A percentile compares a stretch with the other conserved stretches of the same genome.
Evolutionary conservation across 2,113 vertebrate species (phyloP).

Genomic region (Delphinus delphis): DNA sequence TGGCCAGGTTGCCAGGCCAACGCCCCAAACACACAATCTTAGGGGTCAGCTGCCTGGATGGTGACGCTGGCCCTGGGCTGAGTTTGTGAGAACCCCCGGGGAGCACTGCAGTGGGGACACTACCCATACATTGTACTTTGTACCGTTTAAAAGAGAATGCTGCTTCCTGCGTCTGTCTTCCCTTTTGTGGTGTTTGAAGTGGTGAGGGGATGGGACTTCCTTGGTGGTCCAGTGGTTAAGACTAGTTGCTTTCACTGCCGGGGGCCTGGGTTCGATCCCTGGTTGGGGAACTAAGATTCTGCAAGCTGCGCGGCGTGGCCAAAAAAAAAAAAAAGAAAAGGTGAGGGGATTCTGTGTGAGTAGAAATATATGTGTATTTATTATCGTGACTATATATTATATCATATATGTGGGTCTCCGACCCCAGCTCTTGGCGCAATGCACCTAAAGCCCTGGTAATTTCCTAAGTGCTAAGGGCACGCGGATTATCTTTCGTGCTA

Average conservation of each 20-base stretch:
- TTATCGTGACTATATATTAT: neutral
- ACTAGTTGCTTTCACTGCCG: neutral
- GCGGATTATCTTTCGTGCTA: neutral
- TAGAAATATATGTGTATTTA: neutral
- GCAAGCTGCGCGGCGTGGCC: neutral
- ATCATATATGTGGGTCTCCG: neutral
- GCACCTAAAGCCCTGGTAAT: neutral
- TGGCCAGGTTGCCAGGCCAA: neutral
- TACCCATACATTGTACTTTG: accelerated
- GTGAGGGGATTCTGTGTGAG: neutral
- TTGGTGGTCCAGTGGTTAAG: neutral
- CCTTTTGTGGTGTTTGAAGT: accelerated
- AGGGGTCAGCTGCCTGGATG: neutral
- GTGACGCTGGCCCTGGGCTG: neutral
- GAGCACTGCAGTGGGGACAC: accelerated
- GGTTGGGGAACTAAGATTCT: neutral
- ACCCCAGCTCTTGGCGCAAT: neutral
- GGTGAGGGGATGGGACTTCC: neutral
- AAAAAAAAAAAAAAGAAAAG: neutral
- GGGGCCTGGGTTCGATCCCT: neutral
- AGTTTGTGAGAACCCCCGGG: neutral
- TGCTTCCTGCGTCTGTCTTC: accelerated
- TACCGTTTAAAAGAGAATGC: accelerated
- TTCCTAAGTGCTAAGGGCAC: neutral
- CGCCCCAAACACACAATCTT: neutral